Base-by-base conservation (phyloP, 1,140 invertebrate genomes). In the Lasioglossum albipes region DNA sequence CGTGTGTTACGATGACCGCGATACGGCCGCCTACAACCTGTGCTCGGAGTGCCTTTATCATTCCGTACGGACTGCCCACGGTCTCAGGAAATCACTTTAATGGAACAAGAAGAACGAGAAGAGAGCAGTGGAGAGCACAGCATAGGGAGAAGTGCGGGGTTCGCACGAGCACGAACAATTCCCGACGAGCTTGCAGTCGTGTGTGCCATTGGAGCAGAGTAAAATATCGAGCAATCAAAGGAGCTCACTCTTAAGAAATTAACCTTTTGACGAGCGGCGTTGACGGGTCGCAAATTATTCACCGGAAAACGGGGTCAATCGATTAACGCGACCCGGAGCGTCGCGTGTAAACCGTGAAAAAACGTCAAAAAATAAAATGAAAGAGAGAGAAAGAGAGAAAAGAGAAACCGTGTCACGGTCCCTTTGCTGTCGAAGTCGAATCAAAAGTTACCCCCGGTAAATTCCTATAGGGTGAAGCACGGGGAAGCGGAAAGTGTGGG, bases 361-460 rank as follows among this genome's bases (percentile, higher is more conserved):
- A 54, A 16, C 13, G 20, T 13, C 0, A 18, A 45, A 72, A 45
- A 42, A 45, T 10, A 12, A 45, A 12, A 36, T 7, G 45, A 12
- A 9, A 45, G 45, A 45, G 45, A 45, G 45, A 45, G 45, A 7
- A 7, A 12, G 45, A 45, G 45, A 45, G 45, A 9, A 0, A 10
- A 12, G 49, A 27, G 1, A 22, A 59, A 59, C 61, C 62, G 82
- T 52, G 52, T 12, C 22, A 41, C 49, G 54, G 54, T 65, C 67
- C n/a, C 76, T 84, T 84, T 75, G 74, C 45, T 49, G 45, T 74
- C 20, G 22, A 57, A 74, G 57, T 75, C 69, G 70, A 80, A 68
- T 80, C 71, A 84, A 75, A 84, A 84, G 82, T 84, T 84, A 75
- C 20, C 7, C 59, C 36, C 41, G 68, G 59, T 78, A 78, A 71